phyloP scores from a whole-genome alignment of 2,113 vertebrate genomes.

The Callospermophilus lateralis region DNA sequence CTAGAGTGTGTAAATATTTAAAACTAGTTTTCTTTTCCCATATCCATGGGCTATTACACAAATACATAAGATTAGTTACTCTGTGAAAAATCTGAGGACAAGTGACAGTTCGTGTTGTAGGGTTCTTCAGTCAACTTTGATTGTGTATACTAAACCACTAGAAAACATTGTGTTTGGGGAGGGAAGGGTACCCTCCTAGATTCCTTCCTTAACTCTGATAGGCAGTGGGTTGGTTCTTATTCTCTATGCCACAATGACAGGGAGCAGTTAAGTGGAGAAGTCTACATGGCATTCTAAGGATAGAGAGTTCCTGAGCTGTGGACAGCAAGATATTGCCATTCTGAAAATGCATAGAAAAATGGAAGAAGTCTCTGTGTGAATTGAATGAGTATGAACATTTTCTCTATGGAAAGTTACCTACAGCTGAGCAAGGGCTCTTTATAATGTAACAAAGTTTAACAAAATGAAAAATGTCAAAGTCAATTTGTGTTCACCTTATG shows the following conservation, averaged over 20 bases:
- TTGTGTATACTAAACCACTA: background rate
- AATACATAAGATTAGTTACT: fast-evolving
- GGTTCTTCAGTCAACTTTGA: background rate
- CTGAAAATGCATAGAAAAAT: background rate
- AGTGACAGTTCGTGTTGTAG: background rate
- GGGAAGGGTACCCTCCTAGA: fast-evolving
- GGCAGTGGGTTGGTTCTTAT: background rate
- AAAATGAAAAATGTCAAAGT: background rate
- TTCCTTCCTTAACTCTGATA: too few species aligned
- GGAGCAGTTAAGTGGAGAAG: background rate
- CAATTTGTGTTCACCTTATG: background rate
- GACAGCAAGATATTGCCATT: background rate
- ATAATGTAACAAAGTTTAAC: background rate
- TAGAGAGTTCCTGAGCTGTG: background rate
- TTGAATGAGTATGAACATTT: background rate
- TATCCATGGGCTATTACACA: background rate
- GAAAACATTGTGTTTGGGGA: background rate
- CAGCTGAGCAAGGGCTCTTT: background rate
- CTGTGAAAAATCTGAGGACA: background rate
- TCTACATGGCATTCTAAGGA: background rate
- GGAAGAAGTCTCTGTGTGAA: background rate
- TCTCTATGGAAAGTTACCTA: background rate
- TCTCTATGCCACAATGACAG: background rate
- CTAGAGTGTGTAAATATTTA: background rate
- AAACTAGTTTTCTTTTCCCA: background rate